Evolutionary conservation across 1,140 invertebrate genomes (phyloP), one percentile per base, ranked within the genome.

Genomic region (Camponotus pennsylvanicus): DNA sequence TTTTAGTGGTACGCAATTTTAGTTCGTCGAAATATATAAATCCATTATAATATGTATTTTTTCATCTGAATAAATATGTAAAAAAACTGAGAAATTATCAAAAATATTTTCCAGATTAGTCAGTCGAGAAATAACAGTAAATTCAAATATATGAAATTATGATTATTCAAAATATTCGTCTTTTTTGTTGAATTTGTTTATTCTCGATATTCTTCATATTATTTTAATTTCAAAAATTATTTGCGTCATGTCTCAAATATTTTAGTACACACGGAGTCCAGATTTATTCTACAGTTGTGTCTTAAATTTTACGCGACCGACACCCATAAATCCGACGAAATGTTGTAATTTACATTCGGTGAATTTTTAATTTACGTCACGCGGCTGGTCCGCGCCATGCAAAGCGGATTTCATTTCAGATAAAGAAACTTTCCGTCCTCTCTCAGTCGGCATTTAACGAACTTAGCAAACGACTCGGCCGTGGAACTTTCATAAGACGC

Each of bases 371-470:
- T 78, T 89, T 85, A 73, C 32, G 64, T 86, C 34, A 69, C 13
- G 49, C 8, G 3, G 34, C 7, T 13, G 80, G 45, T 67, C 21
- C 32, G 1, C 5, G 45, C 8, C n/a, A 55, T 42, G n/a, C 42
- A 69, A 27, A 21, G 55, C 21, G 76, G 90, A 90, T 91, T 78
- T 89, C 78, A 91, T 91, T 91, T 90, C 73, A 91, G 89, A 91
- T 91, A 91, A 90, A 69, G 77, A 69, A 86, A 86, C 75, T 80
- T 90, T 76, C 21, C 69, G 42, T 85, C 8, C 9, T 85, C 21
- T 32, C 57, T 34, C 42, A n/a, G 9, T n/a, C 7, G 73, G 27
- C 70, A 45, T 76, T 88, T 91, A 89, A 89, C 67, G 64, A 89
- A 89, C 79, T 61, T 73, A 77, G 85, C 79, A 52, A 76, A 45